Conservation (phyloP, 2,797 vertebrate species). For the Platyrinchus mystaceus region DNA sequence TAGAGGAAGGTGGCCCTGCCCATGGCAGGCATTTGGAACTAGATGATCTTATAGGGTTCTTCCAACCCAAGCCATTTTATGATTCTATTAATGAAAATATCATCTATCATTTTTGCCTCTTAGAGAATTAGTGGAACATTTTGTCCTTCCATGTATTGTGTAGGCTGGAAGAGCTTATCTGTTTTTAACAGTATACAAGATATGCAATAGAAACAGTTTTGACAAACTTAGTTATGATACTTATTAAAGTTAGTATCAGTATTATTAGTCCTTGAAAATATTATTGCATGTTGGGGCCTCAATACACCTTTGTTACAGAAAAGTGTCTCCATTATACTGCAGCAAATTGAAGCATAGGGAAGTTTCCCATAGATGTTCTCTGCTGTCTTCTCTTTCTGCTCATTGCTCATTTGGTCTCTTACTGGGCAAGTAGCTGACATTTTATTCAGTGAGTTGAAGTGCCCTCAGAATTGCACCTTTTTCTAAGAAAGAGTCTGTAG, state of each 20-base stretch:
- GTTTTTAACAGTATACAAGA: not conserved
- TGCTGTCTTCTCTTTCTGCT: not conserved
- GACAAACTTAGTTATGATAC: not conserved
- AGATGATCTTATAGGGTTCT: not conserved
- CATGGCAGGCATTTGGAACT: not conserved
- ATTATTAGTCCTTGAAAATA: not conserved
- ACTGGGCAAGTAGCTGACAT: not conserved
- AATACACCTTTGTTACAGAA: not conserved
- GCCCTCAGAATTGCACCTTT: not conserved
- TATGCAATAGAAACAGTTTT: not conserved
- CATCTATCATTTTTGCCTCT: not conserved
- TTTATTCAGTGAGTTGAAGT: not conserved
- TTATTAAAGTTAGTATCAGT: not conserved
- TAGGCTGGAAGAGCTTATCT: not conserved
- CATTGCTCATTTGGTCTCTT: not conserved
- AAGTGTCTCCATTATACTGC: not conserved
- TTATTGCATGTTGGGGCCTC: not conserved
- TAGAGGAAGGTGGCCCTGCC: not conserved
- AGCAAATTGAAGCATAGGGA: not conserved
- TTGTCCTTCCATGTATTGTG: accelerated
- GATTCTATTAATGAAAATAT: not conserved
- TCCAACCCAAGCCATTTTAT: not conserved
- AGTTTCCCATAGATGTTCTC: not conserved
- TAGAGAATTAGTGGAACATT: not conserved
- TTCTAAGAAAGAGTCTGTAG: not conserved